Base-by-base conservation (phyloP, 92 coral and sea anemone genomes). In the Galaxea fascicularis region DNA sequence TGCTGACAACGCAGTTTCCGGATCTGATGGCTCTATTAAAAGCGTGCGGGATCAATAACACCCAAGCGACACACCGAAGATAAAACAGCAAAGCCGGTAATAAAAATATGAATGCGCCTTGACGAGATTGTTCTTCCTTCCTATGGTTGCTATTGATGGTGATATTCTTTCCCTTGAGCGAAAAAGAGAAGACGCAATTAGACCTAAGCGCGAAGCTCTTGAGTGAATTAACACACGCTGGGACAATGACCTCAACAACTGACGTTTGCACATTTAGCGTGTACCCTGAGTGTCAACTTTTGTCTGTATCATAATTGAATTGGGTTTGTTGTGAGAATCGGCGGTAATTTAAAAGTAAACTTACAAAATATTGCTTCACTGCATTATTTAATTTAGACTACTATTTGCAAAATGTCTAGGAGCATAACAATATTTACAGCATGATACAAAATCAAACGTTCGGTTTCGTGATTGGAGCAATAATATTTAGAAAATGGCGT, bases 161-260 rank as follows among this genome's bases (percentile, higher is more conserved):
- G 57, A 79, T 79, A 47, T 79, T 65, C 58, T 65, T 20, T 21
- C 74, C 83, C 73, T 29, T 20, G 60, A 65, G 82, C 82, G 29
- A 65, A 64, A 79, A 29, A 64, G 17, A 65, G 45, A 46, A 51
- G 49, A 28, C 60, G 26, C 26, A 79, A 59, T 76, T 31, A 63
- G 22, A 26, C 20, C 6, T 20, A 65, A 46, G 30, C 30, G 44
- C 83, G 30, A 31, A 10, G 27, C 54, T 20, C 51, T 12, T 18
- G 52, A 69, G 30, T 21, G 30, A 69, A 52, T 80, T 52, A 51
- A 25, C 30, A 53, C 51, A 76, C 31, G 25, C 18, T 17, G 10
- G 25, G 81, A 15, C 81, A 63, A 12, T 53, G 20, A 66, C 26
- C 11, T 15, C 18, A 8, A 46, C 8, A 41, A 44, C 0, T 52